Evolutionary conservation across 1,140 invertebrate genomes (phyloP).

Genomic region (Magallana angulata): DNA sequence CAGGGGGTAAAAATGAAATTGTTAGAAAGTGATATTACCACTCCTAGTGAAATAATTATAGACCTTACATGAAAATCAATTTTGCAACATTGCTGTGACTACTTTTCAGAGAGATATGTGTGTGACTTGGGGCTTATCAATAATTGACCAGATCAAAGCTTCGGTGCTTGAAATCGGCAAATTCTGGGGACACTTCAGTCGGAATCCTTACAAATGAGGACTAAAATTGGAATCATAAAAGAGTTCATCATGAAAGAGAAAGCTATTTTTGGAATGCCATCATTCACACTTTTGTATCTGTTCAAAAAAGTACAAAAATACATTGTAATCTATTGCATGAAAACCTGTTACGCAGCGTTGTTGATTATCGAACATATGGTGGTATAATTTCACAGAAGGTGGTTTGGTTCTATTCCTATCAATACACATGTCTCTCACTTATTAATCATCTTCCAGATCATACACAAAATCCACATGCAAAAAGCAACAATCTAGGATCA

Average conservation of each 20-base stretch:
- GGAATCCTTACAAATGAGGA: background rate
- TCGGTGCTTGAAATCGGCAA: background rate
- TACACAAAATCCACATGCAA: too few species aligned
- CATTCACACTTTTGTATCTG: background rate
- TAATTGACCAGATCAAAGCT: slow-evolving; percentile 18
- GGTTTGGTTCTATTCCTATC: too few species aligned
- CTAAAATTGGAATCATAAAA: slow-evolving; percentile 8
- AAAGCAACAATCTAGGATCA: too few species aligned
- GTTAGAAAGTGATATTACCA: slow-evolving; percentile 15
- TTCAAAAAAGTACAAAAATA: background rate
- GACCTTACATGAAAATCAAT: slow-evolving; percentile 20
- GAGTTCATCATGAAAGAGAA: background rate
- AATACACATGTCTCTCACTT: too few species aligned
- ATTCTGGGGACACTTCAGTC: background rate
- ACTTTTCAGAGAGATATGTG: background rate
- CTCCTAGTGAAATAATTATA: slow-evolving; percentile 29
- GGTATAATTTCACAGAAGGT: too few species aligned
- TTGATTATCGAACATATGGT: too few species aligned
- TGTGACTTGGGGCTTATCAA: background rate
- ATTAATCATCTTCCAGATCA: too few species aligned
- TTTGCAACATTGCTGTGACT: background rate
- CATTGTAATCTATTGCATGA: background rate
- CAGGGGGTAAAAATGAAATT: slow-evolving; percentile 17
- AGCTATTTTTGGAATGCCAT: background rate
- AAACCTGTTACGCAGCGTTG: too few species aligned